Conservation (phyloP, 1,140 invertebrate species). For the Drosophila ficusphila region DNA sequence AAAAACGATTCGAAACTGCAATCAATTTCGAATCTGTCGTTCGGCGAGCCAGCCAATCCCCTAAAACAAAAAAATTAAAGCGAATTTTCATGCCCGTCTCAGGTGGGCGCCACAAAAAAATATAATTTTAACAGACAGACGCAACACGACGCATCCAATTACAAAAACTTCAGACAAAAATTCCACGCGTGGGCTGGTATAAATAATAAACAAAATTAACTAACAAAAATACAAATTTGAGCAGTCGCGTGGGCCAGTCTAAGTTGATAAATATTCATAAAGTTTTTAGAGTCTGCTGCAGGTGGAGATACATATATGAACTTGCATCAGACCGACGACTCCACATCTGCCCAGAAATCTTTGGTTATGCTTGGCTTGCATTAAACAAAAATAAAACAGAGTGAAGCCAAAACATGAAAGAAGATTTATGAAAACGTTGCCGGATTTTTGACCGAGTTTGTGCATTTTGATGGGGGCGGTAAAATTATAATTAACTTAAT, state of each 20-base stretch:
- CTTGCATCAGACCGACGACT: conserved; percentile 49
- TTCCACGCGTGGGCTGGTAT: conserved; percentile 56
- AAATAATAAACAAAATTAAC: conserved; percentile 57
- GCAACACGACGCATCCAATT: conserved; percentile 71
- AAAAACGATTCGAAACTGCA: conserved; percentile 35
- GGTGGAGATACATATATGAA: conserved; percentile 49
- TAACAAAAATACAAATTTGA: conserved; percentile 56
- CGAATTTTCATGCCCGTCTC: conserved; percentile 29
- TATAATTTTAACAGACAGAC: conserved; percentile 23
- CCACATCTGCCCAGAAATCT: conserved; percentile 24
- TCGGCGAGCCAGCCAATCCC: conserved; percentile 59
- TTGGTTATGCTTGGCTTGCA: conserved; percentile 56
- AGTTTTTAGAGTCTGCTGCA: conserved; percentile 33
- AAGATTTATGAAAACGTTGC: conserved; percentile 57
- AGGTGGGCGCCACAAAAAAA: conserved; percentile 59
- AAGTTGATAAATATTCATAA: conserved; percentile 72
- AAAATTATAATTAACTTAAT: conserved; percentile 79
- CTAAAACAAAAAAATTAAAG: conserved; percentile 25
- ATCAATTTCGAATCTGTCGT: conserved; percentile 57
- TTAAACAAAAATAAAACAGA: conserved; percentile 21
- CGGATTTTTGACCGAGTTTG: conserved; percentile 59
- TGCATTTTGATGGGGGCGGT: conserved; percentile 48
- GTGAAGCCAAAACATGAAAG: conserved; percentile 31
- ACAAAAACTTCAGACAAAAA: conserved; percentile 44
- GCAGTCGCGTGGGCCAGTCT: conserved; percentile 50